Percentiles rank a stretch among this genome's conserved stretches.
Conservation (phyloP, 2,888 invertebrate species). For the Hypolimnas misippus region DNA sequence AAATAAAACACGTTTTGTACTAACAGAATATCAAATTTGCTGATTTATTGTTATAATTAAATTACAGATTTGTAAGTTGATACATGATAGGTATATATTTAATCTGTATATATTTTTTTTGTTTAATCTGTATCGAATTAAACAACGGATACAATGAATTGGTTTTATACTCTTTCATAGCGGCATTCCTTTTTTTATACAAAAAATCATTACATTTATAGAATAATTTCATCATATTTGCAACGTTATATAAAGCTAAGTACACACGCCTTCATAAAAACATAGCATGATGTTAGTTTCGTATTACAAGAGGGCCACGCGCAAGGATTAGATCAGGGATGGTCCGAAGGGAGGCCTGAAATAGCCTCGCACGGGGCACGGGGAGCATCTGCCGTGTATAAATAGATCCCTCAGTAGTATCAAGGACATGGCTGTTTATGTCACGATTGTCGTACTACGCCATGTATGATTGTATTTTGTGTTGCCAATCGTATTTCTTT, state of each 20-base stretch:
- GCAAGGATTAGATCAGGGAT: constrained; percentile 45
- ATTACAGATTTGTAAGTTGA: not conserved
- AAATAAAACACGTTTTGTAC: constrained; percentile 51
- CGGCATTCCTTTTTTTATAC: no score
- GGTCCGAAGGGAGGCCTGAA: constrained; percentile 60
- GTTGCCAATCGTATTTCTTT: not conserved
- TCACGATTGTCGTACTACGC: constrained; percentile 33
- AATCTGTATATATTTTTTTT: no score
- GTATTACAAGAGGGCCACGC: constrained; percentile 50
- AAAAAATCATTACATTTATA: not conserved
- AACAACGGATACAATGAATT: no score
- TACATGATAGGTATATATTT: no score
- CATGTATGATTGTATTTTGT: not conserved
- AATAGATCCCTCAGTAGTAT: constrained; percentile 82
- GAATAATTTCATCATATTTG: not conserved
- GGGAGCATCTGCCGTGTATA: constrained; percentile 73
- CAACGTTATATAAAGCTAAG: not conserved
- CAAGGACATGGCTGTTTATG: constrained; percentile 74
- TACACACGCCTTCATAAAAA: constrained; percentile 49
- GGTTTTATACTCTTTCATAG: no score
- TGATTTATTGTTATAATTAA: constrained; percentile 28
- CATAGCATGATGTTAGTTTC: constrained; percentile 43
- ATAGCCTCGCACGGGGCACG: constrained; percentile 75
- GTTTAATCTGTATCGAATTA: no score
- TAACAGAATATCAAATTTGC: constrained; percentile 37